phyloP scores from a whole-genome alignment of 1,140 invertebrate species.

The Magallana angulata region DNA sequence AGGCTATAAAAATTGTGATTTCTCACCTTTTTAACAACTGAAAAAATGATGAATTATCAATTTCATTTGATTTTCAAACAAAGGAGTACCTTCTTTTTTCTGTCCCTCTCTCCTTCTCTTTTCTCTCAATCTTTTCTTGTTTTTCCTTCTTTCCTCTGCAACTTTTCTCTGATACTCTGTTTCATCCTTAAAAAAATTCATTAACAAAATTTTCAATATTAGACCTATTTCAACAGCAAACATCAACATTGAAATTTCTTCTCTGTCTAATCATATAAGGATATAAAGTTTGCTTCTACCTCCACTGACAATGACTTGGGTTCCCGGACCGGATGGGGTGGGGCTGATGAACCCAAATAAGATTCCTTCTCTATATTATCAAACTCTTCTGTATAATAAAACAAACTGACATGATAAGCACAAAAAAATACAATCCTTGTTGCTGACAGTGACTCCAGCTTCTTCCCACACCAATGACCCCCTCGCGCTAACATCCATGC shows the following conservation, averaged over 20 bases:
- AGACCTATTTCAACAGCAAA: too few species aligned
- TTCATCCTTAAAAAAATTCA: slow-evolving; percentile 42
- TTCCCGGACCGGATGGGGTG: not conserved
- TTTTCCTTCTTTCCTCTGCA: slow-evolving; percentile 56
- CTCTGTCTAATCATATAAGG: too few species aligned
- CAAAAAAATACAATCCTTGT: too few species aligned
- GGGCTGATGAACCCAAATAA: not conserved
- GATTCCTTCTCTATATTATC: not conserved
- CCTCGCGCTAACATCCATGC: too few species aligned
- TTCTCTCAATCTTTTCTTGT: slow-evolving; percentile 57
- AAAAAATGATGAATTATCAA: not conserved
- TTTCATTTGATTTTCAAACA: not conserved
- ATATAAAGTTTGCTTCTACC: not conserved
- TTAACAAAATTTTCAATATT: not conserved
- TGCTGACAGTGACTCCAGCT: too few species aligned
- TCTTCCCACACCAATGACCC: too few species aligned
- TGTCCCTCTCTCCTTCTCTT: slow-evolving; percentile 52
- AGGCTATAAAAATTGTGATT: not conserved
- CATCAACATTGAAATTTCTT: too few species aligned
- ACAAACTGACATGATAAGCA: too few species aligned
- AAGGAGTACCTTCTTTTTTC: slow-evolving; percentile 42
- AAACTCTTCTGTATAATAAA: not conserved
- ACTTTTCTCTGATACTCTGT: slow-evolving; percentile 48
- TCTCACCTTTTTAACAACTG: not conserved
- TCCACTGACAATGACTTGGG: not conserved